A percentile compares a stretch with the other conserved stretches of the same genome.
Conservation (phyloP, 37 sponge, comb jelly and placozoan species). For the Agelas oroides region DNA sequence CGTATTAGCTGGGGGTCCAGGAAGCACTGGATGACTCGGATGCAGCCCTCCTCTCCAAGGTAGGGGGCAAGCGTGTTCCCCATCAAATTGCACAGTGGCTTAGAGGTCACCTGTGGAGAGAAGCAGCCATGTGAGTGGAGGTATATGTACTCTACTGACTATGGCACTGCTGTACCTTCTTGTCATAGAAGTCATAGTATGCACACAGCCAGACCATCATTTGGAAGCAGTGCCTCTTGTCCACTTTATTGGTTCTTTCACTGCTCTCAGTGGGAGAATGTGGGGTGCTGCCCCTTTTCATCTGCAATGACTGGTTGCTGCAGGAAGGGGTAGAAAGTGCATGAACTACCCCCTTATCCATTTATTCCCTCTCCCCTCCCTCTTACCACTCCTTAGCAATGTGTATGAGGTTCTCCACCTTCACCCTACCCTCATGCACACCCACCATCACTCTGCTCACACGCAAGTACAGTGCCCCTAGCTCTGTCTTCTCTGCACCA, state of each 20-base stretch:
- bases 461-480: slow-evolving; percentile 42
- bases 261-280: background rate
- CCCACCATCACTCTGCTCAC: slow-evolving; percentile 39
- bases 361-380: no score
- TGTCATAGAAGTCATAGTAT: slow-evolving; percentile 75
- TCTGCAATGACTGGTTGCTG: background rate
- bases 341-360: no score
- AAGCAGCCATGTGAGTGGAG: slow-evolving; percentile 9
- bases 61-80: slow-evolving; percentile 15
- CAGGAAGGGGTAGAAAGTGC: no score
- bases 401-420: background rate
- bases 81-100: slow-evolving; percentile 31
- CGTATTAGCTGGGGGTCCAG: slow-evolving; percentile 48
- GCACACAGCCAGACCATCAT: slow-evolving; percentile 79
- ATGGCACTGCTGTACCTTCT: slow-evolving; percentile 40
- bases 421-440: slow-evolving; percentile 5
- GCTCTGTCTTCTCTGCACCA: slow-evolving; percentile 18
- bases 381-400: slow-evolving; percentile 21
- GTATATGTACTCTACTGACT: background rate
- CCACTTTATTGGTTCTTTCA: background rate
- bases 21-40: slow-evolving; percentile 65
- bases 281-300: background rate
- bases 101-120: slow-evolving; percentile 18
- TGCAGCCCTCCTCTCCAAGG: slow-evolving; percentile 35
- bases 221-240: slow-evolving; percentile 21